A percentile compares a stretch with the other conserved stretches of the same genome.
phyloP scores from a whole-genome alignment of 2,888 invertebrate species.

The Pseudanteris insignis region DNA sequence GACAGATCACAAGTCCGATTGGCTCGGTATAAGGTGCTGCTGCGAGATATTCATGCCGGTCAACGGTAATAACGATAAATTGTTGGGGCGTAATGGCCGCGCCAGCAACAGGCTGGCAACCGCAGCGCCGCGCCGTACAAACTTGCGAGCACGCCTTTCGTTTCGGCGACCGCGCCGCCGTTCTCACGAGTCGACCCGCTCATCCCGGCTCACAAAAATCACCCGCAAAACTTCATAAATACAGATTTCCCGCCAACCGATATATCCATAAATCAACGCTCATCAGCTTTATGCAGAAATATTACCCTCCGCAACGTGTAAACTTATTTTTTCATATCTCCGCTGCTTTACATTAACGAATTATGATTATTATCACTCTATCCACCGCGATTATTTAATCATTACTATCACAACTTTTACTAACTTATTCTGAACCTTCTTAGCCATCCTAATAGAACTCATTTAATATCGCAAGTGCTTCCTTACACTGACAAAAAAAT shows the following conservation, averaged over 20 bases:
- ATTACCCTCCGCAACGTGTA: constrained; percentile 25
- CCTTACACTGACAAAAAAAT: too few species aligned
- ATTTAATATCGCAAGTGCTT: too few species aligned
- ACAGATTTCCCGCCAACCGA: constrained; percentile 31
- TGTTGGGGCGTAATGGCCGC: constrained; percentile 54
- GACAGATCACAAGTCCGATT: constrained; percentile 52
- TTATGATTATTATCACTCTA: constrained; percentile 27
- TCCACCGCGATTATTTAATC: too few species aligned
- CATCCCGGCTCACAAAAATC: constrained; percentile 31
- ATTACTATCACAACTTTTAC: too few species aligned
- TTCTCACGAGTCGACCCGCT: constrained; percentile 40
- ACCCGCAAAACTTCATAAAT: constrained; percentile 40
- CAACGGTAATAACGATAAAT: constrained; percentile 61
- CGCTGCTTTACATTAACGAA: constrained; percentile 18
- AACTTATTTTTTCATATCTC: constrained; percentile 17
- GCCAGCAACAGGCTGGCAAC: constrained; percentile 39
- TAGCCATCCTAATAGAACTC: too few species aligned
- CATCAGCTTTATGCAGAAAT: constrained; percentile 42
- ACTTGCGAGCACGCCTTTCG: constrained; percentile 39
- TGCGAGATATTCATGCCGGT: constrained; percentile 57
- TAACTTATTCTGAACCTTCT: too few species aligned
- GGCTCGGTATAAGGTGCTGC: constrained; percentile 51
- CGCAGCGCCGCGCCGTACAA: constrained; percentile 22
- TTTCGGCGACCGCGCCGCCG: constrained; percentile 32
- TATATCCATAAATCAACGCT: constrained; percentile 39